Conservation (phyloP, 92 coral and sea anemone species). For the Zoanthus gigantus region DNA sequence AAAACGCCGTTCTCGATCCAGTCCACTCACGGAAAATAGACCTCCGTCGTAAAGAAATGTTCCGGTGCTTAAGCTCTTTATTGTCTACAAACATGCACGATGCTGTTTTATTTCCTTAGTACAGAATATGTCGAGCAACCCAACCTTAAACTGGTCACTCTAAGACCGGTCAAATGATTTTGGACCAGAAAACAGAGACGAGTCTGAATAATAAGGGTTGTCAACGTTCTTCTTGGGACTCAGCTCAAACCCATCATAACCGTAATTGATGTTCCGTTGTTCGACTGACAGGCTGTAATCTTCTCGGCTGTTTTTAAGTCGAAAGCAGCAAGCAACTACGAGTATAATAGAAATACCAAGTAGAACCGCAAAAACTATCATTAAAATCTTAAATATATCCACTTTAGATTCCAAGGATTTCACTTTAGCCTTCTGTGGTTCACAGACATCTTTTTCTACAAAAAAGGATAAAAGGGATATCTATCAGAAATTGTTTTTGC, state of each 20-base stretch:
- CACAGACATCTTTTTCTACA: slow-evolving; percentile 26
- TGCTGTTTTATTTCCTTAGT: too few relatives aligned
- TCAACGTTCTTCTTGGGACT: slow-evolving; percentile 7
- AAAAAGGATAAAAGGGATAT: background rate
- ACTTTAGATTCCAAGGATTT: slow-evolving; percentile 23
- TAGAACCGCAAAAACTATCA: slow-evolving; percentile 25
- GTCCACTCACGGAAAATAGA: too few relatives aligned
- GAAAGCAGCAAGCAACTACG: background rate
- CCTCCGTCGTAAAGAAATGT: too few relatives aligned
- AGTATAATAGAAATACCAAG: background rate
- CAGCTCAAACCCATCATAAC: slow-evolving; percentile 22
- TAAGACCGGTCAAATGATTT: background rate
- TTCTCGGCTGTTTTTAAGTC: background rate
- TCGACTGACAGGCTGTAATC: background rate
- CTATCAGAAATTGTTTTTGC: background rate
- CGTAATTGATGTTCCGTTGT: background rate
- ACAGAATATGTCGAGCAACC: too few relatives aligned
- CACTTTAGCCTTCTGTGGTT: background rate
- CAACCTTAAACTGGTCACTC: too few relatives aligned
- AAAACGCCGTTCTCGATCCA: too few relatives aligned
- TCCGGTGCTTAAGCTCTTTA: too few relatives aligned
- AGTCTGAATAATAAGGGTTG: background rate
- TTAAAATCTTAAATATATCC: slow-evolving; percentile 1
- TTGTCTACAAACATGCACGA: too few relatives aligned
- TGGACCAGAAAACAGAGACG: background rate